Evolutionary conservation across 2,888 invertebrate genomes (phyloP).

Genomic region (Mythimna lalbum): DNA sequence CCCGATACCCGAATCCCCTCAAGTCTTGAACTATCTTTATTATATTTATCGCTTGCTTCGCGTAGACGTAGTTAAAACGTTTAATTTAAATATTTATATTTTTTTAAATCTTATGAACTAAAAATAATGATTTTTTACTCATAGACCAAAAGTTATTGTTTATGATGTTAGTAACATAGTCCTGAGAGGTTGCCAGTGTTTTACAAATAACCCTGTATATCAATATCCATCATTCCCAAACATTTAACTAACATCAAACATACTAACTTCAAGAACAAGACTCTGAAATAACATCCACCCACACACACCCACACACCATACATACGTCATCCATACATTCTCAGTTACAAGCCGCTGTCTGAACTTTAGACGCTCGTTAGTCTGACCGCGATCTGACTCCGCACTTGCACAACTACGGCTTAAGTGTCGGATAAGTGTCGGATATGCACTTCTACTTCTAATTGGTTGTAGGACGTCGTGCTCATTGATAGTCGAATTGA

Average conservation of each 20-base stretch:
- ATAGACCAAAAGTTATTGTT: too few species aligned
- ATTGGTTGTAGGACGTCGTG: constrained; percentile 49
- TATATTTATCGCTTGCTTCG: too few species aligned
- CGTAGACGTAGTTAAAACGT: too few species aligned
- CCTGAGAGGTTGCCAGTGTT: too few species aligned
- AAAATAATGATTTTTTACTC: too few species aligned
- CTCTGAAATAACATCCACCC: constrained; percentile 14
- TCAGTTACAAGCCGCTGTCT: constrained; percentile 40
- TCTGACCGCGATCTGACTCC: constrained; percentile 58
- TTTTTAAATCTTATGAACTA: too few species aligned
- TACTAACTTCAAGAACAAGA: constrained; percentile 13
- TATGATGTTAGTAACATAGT: too few species aligned
- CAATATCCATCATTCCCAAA: not conserved
- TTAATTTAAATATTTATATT: too few species aligned
- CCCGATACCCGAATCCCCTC: too few species aligned
- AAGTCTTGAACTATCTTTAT: too few species aligned
- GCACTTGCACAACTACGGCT: constrained; percentile 39
- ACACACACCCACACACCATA: not conserved
- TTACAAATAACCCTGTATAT: too few species aligned
- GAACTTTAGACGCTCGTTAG: constrained; percentile 63
- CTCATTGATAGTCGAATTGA: constrained; percentile 51
- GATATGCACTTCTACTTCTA: constrained; percentile 59
- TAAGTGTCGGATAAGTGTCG: constrained; percentile 47
- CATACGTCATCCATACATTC: constrained; percentile 22
- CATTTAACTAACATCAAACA: not conserved